Base-by-base conservation (phyloP, 2,888 invertebrate species). In the Deladenus siricidicola region DNA sequence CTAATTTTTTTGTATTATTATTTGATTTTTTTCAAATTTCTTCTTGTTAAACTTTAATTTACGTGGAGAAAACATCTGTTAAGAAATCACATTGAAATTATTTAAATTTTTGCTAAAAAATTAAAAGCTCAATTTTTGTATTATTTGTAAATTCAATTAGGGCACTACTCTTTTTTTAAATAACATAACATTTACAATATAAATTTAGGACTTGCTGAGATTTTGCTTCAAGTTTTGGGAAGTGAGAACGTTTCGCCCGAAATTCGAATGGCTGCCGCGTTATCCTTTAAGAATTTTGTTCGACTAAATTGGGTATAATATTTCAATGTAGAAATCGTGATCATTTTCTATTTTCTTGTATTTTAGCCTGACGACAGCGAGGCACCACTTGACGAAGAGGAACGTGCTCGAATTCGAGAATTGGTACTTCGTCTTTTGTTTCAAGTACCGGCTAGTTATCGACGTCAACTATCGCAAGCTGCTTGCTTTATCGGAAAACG, bases 261-360 rank as follows among this genome's bases (percentile, higher is more conserved):
- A 14, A 86, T 96, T 60, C 89, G 92, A 67, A 85, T 91, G 43
- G 89, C 91, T 4, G 90, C 91, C 24, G 88, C 94, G 10, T 87
- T 99, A 63, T 88, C 89, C 0, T 91, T 98, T 79, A 98, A 98
- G 80, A 99, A 99, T 80, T 94, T 88, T 79, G 86, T 94, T 24
- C 94, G 93, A 80, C 84, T 92, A 56, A 92, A 96, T 81, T 98
- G 98, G 98, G 77, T 80, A 48, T 6, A 67, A n/a, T n/a, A n/a
- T n/a, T n/a, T n/a, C n/a, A n/a, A n/a, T n/a, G n/a, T n/a, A n/a
- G 47, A 47, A 23, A 47, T 47, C 14, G 14, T 34, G 10, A 4
- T 59, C 19, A 23, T 3, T 21, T 51, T 19, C 6, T 58, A 26
- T 24, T 45, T 21, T 62, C 19, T 17, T 56, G 14, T 3, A 6